Evolutionary conservation across 2,888 invertebrate species (phyloP).

Genomic region (Sarcophaga caerulescens): DNA sequence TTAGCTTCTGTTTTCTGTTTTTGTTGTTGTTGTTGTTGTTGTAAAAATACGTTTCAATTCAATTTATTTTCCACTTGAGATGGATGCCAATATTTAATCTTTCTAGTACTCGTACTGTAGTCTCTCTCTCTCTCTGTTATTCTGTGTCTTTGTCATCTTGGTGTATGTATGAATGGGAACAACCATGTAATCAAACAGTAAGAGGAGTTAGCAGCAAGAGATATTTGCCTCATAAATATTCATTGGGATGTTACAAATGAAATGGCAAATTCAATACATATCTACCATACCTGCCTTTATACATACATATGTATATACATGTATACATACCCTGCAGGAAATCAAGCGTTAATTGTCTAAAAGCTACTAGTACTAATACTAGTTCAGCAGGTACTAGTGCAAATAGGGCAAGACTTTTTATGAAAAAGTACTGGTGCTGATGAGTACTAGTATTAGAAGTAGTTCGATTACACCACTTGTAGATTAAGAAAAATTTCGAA

Average conservation of each 20-base stretch:
- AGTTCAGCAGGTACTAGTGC: no score
- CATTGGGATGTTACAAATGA: constrained; percentile 39
- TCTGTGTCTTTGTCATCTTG: not conserved
- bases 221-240: constrained; percentile 20
- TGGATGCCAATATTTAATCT: not conserved
- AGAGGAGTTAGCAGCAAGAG: not conserved
- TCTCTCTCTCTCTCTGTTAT: not conserved
- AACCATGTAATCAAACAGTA: no score
- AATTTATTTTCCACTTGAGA: not conserved
- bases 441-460: no score
- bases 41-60: not conserved
- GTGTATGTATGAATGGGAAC: no score
- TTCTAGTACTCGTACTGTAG: not conserved
- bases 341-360: no score
- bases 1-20: not conserved
- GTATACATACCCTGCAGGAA: no score
- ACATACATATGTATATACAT: not conserved
- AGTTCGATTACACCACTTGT: no score
- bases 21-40: not conserved
- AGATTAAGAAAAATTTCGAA: no score
- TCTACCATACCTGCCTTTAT: not conserved
- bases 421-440: no score
- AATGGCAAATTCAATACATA: constrained; percentile 28
- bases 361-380: no score
- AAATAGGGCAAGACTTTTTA: no score